These are phyloP conservation scores for Allolobophora icterica DNA, from an alignment of 2,888 invertebrate genomes.

Conservation along the genomic window DNA sequence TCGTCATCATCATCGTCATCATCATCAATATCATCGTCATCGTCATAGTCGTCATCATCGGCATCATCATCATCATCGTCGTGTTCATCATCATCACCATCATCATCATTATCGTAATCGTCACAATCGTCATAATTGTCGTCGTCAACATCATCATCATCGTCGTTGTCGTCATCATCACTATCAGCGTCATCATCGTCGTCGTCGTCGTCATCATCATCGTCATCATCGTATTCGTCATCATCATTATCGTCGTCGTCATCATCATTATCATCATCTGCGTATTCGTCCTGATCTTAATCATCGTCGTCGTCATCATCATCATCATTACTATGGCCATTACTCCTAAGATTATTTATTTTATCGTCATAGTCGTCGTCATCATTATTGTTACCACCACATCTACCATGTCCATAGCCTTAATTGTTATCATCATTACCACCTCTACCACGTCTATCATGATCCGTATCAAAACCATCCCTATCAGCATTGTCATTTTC, in stretches of 20 bases:
- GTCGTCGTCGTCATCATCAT: conserved; percentile 6
- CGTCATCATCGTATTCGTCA: conserved; percentile 31
- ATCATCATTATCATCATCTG: conserved; percentile 13
- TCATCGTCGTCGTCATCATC: conserved; percentile 32
- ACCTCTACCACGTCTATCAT: too few relatives aligned
- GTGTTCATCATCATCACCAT: conserved; percentile 13
- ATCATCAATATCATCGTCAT: background rate
- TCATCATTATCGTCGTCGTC: conserved; percentile 33
- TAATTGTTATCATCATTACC: too few relatives aligned
- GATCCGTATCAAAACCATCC: too few relatives aligned
- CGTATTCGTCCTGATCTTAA: conserved; percentile 28
- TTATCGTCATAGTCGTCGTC: too few relatives aligned
- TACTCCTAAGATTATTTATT: too few relatives aligned
- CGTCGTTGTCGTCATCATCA: conserved; percentile 31
- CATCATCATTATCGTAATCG: conserved; percentile 33
- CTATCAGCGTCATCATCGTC: conserved; percentile 31
- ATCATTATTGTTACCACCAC: too few relatives aligned
- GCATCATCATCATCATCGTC: conserved; percentile 36
- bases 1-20: too few relatives aligned
- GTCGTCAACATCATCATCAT: conserved; percentile 20
- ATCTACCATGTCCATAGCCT: too few relatives aligned
- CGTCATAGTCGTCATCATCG: conserved; percentile 32
- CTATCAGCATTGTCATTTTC: too few relatives aligned
- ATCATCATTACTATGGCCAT: background rate
- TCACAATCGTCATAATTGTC: conserved; percentile 32